Base-by-base conservation (phyloP, 1,140 invertebrate genomes). In the Lordiphosa collinella region DNA sequence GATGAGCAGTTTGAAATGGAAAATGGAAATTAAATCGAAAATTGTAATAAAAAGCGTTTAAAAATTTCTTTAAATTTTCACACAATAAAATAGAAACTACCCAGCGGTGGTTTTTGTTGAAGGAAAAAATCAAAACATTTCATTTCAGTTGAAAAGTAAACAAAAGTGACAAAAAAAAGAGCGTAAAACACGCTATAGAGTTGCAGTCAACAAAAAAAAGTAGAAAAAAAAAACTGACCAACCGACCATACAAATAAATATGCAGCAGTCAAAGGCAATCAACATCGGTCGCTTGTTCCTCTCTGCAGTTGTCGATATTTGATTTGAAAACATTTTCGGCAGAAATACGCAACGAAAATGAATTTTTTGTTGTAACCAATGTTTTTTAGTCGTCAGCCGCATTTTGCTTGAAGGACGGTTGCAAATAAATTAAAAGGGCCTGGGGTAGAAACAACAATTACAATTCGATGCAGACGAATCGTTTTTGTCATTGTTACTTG, bases 281-380 rank as follows among this genome's bases (percentile, higher is more conserved):
- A 50, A 37, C 31, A 18, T 25, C 34, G 16, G 34, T 16, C 29
- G 22, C 22, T 25, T 34, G 31, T 48, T 14, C 46, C 11, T 22
- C 11, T 29, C 11, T 37, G n/a, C 22, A 46, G 29, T 32, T 13
- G 43, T 50, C 34, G 47, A 50, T 50, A 50, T 50, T 50, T 50
- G 47, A 50, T 50, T 50, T 50, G 47, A 50, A 50, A 50, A 50
- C 47, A 50, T 50, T 50, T 50, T 35, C 41, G 41, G 41, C 29
- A 44, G 14, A 50, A 50, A 50, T 35, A 50, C 34, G 47, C 47
- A 50, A 36, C 35, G 47, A 50, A 50, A 50, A 50, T 50, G 35
- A 50, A 36, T 50, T 50, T 50, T 37, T 50, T 35, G 14, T 16
- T 50, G 14, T 11, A 25, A 25, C 22, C 22, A 25, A 25, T 34